Evolutionary conservation across 2,888 invertebrate species (phyloP), one percentile per base, ranked within the genome.

Genomic region (Amblyjoppa proteus): DNA sequence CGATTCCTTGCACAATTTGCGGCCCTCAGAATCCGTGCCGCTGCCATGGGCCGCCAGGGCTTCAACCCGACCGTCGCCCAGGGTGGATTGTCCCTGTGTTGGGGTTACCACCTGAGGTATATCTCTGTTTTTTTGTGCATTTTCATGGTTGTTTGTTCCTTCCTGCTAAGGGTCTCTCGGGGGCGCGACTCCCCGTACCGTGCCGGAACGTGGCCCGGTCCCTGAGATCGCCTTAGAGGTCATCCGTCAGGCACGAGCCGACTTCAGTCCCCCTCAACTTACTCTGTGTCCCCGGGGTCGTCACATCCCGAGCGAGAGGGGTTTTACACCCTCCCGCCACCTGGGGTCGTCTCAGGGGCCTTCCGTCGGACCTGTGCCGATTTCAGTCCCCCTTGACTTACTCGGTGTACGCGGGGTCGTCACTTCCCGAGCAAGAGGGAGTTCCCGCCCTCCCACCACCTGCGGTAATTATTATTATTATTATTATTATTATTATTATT

Each of bases 181-280:
- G 73, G 81, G 13, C 73, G 81, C 81, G 20, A 73, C 80, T 78
- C 66, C 81, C 81, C 74, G 73, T 81, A 66, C 81, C 81, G 81
- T 13, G 80, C 74, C n/a, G 73, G 64, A 51, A 49, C 34, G 4
- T 11, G 5, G 53, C 66, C 20, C 66, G 66, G 73, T 11, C 73
- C 74, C 73, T 81, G 74, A 73, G 74, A 58, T 80, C 80, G 49
- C 80, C 73, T 80, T 31, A 49, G 80, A 16, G 73, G 80, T 49
- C 80, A 34, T 80, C 73, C 73, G 28, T 73, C 73, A 31, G 80
- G 11, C 71, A 13, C 51, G 51, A 45, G 31, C 80, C 58, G 64
- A 61, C 61, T 80, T 80, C 80, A 80, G 80, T 80, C 80, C 80
- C 25, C 80, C 28, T 71, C 41, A 49, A 49, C 66, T 73, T 71